phyloP scores from a whole-genome alignment of 2,113 vertebrate genomes.

The Gadus macrocephalus region DNA sequence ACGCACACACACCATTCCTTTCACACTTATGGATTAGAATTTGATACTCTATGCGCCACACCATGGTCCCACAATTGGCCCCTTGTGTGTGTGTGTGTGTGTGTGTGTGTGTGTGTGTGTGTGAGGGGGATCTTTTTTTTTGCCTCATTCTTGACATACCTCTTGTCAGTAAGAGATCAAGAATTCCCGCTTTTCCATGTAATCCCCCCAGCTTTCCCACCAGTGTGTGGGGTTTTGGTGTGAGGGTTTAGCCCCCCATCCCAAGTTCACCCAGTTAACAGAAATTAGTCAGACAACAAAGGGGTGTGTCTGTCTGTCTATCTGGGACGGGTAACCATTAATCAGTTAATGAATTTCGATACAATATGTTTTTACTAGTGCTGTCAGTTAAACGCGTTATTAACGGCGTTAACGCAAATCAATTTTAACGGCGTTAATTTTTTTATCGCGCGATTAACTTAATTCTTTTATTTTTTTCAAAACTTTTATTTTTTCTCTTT shows the following conservation, averaged over 20 bases:
- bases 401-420: too few relatives aligned
- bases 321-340: too few relatives aligned
- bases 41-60: background rate
- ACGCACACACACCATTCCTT: too few relatives aligned
- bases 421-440: too few relatives aligned
- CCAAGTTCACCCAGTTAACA: too few relatives aligned
- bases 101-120: background rate
- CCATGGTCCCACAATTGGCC: background rate
- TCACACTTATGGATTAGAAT: background rate
- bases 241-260: constrained; percentile 1
- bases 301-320: constrained; percentile 8
- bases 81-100: background rate
- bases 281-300: too few relatives aligned
- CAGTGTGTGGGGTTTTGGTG: constrained; percentile 17
- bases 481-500: too few relatives aligned
- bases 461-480: too few relatives aligned
- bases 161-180: constrained; percentile 55
- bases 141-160: constrained; percentile 65
- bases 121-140: constrained; percentile 34
- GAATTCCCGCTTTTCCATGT: constrained; percentile 51
- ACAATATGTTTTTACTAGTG: too few relatives aligned
- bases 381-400: too few relatives aligned
- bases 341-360: too few relatives aligned
- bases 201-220: constrained; percentile 48
- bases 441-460: too few relatives aligned